Conservation (phyloP, 2,113 vertebrate species). For the Hymenochirus boettgeri region DNA sequence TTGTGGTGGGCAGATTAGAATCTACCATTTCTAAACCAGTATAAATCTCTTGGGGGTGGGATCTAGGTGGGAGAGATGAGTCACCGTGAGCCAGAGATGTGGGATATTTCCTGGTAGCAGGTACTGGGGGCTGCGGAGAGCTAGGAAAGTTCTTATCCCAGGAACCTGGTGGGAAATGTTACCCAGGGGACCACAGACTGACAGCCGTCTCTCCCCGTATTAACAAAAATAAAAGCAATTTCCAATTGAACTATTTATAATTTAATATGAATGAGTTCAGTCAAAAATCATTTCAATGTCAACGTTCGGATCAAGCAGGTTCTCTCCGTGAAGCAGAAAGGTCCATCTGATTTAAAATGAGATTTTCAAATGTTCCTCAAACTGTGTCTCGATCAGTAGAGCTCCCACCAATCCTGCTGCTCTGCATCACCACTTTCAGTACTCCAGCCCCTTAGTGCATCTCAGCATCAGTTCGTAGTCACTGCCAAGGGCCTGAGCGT, state of each 20-base stretch:
- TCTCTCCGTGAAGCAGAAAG: conserved; percentile 83
- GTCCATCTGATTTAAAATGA: conserved; percentile 96
- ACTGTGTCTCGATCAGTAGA: conserved; percentile 86
- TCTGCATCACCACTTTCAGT: conserved; percentile 84
- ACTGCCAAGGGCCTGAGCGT: conserved; percentile 80
- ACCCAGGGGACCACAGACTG: too few relatives aligned
- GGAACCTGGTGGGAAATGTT: background rate
- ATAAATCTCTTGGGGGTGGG: too few relatives aligned
- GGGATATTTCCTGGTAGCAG: too few relatives aligned
- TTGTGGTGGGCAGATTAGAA: too few relatives aligned
- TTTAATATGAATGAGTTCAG: too few relatives aligned
- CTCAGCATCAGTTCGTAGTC: conserved; percentile 87
- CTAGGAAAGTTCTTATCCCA: background rate
- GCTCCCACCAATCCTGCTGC: conserved; percentile 88
- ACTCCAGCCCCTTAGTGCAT: conserved; percentile 85
- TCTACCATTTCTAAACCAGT: too few relatives aligned
- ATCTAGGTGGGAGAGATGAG: too few relatives aligned
- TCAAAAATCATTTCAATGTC: conserved; percentile 98
- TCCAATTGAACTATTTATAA: too few relatives aligned
- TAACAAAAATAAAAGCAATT: too few relatives aligned
- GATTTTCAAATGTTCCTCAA: conserved; percentile 94
- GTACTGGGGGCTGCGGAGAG: too few relatives aligned
- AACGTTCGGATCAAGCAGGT: conserved; percentile 85
- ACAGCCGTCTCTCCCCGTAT: too few relatives aligned
- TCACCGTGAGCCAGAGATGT: background rate